phyloP scores from a whole-genome alignment of 2,113 vertebrate genomes.

The Dipodomys spectabilis region DNA sequence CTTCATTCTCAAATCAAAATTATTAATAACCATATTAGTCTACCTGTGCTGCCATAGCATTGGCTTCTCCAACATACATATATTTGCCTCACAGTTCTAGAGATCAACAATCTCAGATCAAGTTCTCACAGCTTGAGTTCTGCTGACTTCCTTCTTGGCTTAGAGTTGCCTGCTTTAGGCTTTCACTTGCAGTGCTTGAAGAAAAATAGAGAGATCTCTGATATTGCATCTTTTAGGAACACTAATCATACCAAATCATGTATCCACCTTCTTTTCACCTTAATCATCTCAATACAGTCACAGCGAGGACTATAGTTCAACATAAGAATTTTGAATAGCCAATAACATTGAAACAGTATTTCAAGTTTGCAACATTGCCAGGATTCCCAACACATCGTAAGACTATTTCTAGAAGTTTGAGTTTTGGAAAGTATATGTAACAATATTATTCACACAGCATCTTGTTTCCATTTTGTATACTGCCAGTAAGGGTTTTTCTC shows the following conservation, averaged over 20 bases:
- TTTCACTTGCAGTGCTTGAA: not conserved
- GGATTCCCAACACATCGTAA: not conserved
- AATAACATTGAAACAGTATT: not conserved
- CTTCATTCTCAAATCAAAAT: not conserved
- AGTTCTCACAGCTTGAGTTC: not conserved
- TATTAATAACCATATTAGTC: not conserved
- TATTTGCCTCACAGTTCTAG: not conserved
- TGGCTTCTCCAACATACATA: not conserved
- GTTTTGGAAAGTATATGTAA: not conserved
- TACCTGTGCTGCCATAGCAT: not conserved
- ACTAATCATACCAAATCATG: not conserved
- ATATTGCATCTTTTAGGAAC: not conserved
- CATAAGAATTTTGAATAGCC: not conserved
- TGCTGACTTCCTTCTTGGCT: not conserved
- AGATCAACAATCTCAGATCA: not conserved
- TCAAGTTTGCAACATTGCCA: not conserved
- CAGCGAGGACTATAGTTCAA: not conserved
- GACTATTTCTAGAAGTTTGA: not conserved
- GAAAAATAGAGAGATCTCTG: not conserved
- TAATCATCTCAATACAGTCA: not conserved
- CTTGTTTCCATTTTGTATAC: not conserved
- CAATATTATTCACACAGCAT: not conserved
- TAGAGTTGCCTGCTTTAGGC: not conserved
- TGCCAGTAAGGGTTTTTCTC: conserved; percentile 3
- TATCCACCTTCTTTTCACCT: not conserved